phyloP scores from a whole-genome alignment of 2,888 invertebrate species.

The Brachyopa scutellaris region DNA sequence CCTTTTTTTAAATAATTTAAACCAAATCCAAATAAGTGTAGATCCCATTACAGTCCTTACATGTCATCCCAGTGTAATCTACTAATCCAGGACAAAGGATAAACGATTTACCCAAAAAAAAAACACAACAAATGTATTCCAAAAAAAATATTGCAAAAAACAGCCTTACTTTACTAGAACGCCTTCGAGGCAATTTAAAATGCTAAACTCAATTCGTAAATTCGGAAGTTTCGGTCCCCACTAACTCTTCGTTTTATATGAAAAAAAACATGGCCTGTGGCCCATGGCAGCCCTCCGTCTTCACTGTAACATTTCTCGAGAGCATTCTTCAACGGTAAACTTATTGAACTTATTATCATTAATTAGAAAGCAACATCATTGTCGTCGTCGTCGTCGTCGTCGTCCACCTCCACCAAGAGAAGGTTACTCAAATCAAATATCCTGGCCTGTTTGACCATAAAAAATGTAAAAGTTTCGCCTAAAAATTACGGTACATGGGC shows the following conservation, averaged over 20 bases:
- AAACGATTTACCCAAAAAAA: slow-evolving; percentile 12
- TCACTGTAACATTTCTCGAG: background rate
- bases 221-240: too few species aligned
- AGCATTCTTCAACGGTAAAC: slow-evolving; percentile 19
- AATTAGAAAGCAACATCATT: slow-evolving; percentile 17
- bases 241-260: too few species aligned
- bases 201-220: too few species aligned
- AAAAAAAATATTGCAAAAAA: too few species aligned
- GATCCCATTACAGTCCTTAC: background rate
- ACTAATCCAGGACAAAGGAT: slow-evolving; percentile 19
- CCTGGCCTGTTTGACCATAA: slow-evolving; percentile 9
- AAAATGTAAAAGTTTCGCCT: slow-evolving; percentile 46
- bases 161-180: too few species aligned
- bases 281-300: too few species aligned
- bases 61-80: background rate
- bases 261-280: too few species aligned
- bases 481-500: background rate
- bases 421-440: slow-evolving; percentile 18
- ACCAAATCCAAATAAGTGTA: slow-evolving; percentile 7
- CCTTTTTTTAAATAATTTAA: too few species aligned
- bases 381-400: background rate
- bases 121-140: too few species aligned
- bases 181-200: slow-evolving; percentile 39
- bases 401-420: background rate
- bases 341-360: slow-evolving; percentile 58